Percentiles rank a stretch among this genome's conserved stretches.
These are phyloP conservation scores for Platycercus adscitus DNA, from an alignment of 2,113 vertebrate species.

Conservation along the genomic window DNA sequence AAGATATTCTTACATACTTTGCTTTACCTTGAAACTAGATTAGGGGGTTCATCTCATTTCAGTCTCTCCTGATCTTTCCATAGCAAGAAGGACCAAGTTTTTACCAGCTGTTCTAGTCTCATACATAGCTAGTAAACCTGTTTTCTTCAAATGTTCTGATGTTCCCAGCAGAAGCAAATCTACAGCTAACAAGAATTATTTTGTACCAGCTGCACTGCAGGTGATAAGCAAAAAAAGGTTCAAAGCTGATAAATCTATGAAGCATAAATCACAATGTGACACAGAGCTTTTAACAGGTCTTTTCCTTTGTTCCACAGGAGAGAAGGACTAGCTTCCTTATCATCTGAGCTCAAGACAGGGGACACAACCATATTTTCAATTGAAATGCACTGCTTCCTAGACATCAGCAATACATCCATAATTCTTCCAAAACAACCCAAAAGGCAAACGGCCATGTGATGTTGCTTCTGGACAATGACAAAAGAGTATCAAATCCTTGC, in stretches of 20 bases:
- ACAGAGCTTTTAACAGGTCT: neutral
- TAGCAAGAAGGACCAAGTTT: neutral
- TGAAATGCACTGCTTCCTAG: neutral
- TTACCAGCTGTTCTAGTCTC: neutral
- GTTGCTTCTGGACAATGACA: neutral
- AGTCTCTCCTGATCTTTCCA: neutral
- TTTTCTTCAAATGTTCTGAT: neutral
- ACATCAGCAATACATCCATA: neutral
- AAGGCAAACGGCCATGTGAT: neutral
- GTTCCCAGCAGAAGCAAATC: neutral
- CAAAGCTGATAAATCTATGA: neutral
- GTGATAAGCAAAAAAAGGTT: neutral
- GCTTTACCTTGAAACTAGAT: neutral
- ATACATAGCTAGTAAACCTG: neutral
- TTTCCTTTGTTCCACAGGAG: accelerated
- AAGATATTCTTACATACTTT: neutral
- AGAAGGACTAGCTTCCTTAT: neutral
- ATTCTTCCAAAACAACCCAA: neutral
- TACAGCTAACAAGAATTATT: neutral
- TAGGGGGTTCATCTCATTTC: neutral
- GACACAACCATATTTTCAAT: neutral
- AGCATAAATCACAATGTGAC: neutral
- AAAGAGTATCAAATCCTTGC: neutral
- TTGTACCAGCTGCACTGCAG: neutral
- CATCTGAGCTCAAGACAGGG: neutral